Percentiles rank a stretch among this genome's conserved stretches.
phyloP scores from a whole-genome alignment of 2,113 vertebrate genomes.

The Leucopsar rothschildi region DNA sequence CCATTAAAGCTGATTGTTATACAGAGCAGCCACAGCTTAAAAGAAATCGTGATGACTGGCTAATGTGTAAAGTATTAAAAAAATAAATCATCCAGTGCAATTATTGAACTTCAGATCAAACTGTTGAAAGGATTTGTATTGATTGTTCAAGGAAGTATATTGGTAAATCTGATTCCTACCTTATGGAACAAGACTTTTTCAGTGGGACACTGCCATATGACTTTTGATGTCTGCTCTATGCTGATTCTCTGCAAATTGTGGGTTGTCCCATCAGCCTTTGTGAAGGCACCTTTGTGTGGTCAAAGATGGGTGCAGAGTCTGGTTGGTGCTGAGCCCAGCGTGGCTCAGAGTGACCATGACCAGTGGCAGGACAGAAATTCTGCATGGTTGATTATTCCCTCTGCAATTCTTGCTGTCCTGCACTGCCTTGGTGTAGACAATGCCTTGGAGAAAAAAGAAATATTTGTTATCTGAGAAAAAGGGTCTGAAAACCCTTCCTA shows the following conservation, averaged over 20 bases:
- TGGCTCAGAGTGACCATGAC: not conserved
- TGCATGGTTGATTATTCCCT: not conserved
- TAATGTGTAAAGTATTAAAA: not conserved
- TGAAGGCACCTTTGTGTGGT: not conserved
- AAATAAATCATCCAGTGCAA: not conserved
- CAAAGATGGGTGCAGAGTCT: not conserved
- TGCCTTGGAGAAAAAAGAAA: not conserved
- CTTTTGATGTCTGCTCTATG: not conserved
- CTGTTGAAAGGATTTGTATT: not conserved
- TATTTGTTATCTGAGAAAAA: not conserved
- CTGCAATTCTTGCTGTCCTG: not conserved
- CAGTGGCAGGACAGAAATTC: not conserved
- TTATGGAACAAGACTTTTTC: not conserved
- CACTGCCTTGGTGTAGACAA: not conserved
- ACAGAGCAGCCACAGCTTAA: not conserved
- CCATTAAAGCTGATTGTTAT: not conserved
- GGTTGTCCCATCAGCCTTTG: not conserved
- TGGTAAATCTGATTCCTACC: not conserved
- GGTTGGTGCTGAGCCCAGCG: not conserved
- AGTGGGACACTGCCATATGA: accelerated
- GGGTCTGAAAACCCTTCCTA: not conserved
- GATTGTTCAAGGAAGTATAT: not conserved
- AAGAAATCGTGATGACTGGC: not conserved
- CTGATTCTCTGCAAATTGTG: not conserved
- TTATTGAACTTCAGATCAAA: not conserved